phyloP scores from a whole-genome alignment of 2,888 invertebrate genomes.

The Leptopilina myrica region DNA sequence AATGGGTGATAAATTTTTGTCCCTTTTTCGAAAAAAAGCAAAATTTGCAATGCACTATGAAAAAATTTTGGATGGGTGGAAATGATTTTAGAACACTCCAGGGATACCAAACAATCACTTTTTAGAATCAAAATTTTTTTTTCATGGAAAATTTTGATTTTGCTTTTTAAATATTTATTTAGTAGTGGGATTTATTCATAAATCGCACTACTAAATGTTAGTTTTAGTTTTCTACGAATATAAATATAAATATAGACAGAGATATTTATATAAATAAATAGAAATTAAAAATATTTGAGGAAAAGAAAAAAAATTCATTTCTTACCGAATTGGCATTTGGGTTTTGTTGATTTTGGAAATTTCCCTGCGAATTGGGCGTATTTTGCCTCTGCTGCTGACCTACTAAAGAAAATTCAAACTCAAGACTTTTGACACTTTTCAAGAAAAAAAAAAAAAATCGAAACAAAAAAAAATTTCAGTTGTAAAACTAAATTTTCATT shows the following conservation, averaged over 20 bases:
- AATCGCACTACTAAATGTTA: too few species aligned
- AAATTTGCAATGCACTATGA: constrained; percentile 6
- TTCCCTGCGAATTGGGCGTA: constrained; percentile 7
- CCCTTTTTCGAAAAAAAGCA: background rate
- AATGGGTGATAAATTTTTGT: background rate
- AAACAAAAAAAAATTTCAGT: too few species aligned
- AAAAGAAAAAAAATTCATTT: background rate
- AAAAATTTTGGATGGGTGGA: background rate
- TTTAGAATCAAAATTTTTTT: background rate
- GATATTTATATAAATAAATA: background rate
- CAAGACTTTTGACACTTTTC: too few species aligned
- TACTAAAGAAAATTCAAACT: background rate
- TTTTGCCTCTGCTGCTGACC: constrained; percentile 12
- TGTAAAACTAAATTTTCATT: too few species aligned
- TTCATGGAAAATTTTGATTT: background rate
- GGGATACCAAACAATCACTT: constrained; percentile 7
- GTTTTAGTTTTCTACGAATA: too few species aligned
- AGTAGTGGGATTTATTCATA: too few species aligned
- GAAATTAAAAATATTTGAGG: background rate
- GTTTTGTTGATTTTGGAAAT: constrained; percentile 21
- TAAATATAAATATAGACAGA: too few species aligned
- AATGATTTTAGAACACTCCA: background rate
- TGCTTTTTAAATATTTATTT: background rate
- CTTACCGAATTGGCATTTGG: constrained; percentile 16
- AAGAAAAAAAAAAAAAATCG: too few species aligned